Evolutionary conservation across 2,888 invertebrate genomes (phyloP).

Genomic region (Malthinus seriepunctatus): DNA sequence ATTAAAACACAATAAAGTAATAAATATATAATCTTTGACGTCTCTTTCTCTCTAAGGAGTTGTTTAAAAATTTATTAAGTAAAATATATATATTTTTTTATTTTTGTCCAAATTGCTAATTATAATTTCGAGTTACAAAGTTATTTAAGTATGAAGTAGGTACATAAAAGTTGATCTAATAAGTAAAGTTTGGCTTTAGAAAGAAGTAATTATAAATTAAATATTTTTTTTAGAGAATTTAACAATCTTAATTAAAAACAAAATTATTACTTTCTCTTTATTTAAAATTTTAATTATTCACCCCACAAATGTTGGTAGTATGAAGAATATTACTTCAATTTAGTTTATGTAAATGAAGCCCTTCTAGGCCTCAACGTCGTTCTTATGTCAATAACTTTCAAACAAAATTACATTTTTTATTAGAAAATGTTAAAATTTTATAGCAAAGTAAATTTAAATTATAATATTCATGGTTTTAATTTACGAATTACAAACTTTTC

Average conservation of each 20-base stretch:
- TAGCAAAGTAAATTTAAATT: slow-evolving; percentile 12
- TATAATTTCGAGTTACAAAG: too few relatives aligned
- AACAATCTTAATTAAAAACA: slow-evolving; percentile 21
- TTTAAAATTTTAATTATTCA: slow-evolving; percentile 32
- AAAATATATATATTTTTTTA: too few relatives aligned
- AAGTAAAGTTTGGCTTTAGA: too few relatives aligned
- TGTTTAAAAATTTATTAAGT: slow-evolving; percentile 5
- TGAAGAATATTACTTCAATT: slow-evolving; percentile 37
- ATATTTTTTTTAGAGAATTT: too few relatives aligned
- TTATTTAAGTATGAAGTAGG: too few relatives aligned
- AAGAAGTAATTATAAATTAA: too few relatives aligned
- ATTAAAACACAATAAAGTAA: slow-evolving; percentile 21
- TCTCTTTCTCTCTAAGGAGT: slow-evolving; percentile 12
- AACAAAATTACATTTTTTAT: slow-evolving; percentile 25
- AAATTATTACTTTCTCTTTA: slow-evolving; percentile 23
- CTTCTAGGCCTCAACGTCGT: slow-evolving; percentile 33
- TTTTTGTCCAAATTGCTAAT: too few relatives aligned
- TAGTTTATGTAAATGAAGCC: slow-evolving; percentile 39
- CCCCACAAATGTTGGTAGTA: slow-evolving; percentile 28
- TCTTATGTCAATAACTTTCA: slow-evolving; percentile 26
- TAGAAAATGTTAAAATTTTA: slow-evolving; percentile 21
- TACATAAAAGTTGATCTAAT: too few relatives aligned
- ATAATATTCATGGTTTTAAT: slow-evolving; percentile 16
- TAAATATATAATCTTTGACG: slow-evolving; percentile 22
- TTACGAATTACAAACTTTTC: too few relatives aligned